phyloP scores from a whole-genome alignment of 1,140 invertebrate genomes.

The Rhopalosiphum maidis region DNA sequence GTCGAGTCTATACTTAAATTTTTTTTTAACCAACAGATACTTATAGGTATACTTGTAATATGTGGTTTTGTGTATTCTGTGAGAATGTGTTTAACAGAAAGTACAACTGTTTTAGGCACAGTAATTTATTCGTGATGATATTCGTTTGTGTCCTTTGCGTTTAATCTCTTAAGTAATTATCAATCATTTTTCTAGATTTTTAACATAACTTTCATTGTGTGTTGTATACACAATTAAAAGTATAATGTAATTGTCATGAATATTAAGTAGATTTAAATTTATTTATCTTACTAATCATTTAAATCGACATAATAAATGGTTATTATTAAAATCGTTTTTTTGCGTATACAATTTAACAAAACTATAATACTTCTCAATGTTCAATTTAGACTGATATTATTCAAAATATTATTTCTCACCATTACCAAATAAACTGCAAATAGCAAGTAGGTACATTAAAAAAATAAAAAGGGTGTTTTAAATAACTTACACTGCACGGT shows the following conservation, averaged over 20 bases:
- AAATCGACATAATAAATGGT: background rate
- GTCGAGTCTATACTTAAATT: too few species aligned
- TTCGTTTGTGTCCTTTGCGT: background rate
- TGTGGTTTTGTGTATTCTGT: background rate
- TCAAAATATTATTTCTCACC: background rate
- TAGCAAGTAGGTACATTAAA: background rate
- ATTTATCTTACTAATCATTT: background rate
- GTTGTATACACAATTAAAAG: background rate
- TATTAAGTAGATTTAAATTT: background rate
- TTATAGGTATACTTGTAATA: background rate
- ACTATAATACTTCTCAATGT: background rate
- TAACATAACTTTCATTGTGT: background rate
- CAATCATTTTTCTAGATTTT: background rate
- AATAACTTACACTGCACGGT: background rate
- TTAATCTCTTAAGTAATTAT: background rate
- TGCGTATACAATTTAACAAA: background rate
- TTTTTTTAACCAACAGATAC: background rate
- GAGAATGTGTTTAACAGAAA: background rate
- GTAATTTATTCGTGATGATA: too few species aligned
- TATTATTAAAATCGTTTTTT: background rate
- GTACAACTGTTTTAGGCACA: too few species aligned
- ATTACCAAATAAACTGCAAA: background rate
- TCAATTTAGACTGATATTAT: background rate
- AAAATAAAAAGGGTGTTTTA: background rate
- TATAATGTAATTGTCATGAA: background rate